Evolutionary conservation across 2,113 vertebrate genomes (phyloP).

Genomic region (Polypterus bichir): DNA sequence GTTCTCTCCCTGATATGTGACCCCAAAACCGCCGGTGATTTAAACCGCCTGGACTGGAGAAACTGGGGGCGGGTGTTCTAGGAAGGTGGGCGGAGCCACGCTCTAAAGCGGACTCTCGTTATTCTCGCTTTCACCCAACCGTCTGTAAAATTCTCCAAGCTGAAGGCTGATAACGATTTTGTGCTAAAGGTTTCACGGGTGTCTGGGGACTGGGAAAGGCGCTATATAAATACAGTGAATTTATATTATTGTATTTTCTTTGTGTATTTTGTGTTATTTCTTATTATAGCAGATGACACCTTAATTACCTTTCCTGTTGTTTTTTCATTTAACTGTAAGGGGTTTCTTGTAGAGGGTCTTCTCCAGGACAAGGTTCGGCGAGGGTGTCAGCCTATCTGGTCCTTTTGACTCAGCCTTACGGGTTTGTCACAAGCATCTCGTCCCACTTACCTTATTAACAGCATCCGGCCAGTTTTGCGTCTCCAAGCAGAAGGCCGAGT

Average conservation of each 20-base stretch:
- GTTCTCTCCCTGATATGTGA: too few species aligned
- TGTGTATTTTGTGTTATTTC: neutral
- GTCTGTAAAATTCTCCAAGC: too few species aligned
- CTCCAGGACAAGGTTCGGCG: constrained; percentile 1
- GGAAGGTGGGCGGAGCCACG: too few species aligned
- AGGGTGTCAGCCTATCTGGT: neutral
- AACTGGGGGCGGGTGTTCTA: too few species aligned
- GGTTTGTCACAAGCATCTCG: neutral
- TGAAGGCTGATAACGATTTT: too few species aligned
- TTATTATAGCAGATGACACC: neutral
- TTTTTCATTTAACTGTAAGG: constrained; percentile 8
- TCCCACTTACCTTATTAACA: constrained; percentile 65
- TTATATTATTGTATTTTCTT: neutral
- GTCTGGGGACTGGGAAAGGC: too few species aligned
- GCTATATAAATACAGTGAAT: neutral
- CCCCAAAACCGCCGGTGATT: too few species aligned
- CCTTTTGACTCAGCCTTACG: neutral
- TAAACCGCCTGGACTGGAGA: too few species aligned
- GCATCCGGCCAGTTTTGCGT: constrained; percentile 90
- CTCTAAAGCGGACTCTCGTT: too few species aligned
- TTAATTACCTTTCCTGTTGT: neutral
- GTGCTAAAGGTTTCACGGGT: too few species aligned
- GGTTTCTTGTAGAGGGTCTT: constrained; percentile 6
- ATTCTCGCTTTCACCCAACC: too few species aligned
- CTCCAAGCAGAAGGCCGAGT: constrained; percentile 82